phyloP scores from a whole-genome alignment of 2,888 invertebrate genomes.

The Meteorus colon region DNA sequence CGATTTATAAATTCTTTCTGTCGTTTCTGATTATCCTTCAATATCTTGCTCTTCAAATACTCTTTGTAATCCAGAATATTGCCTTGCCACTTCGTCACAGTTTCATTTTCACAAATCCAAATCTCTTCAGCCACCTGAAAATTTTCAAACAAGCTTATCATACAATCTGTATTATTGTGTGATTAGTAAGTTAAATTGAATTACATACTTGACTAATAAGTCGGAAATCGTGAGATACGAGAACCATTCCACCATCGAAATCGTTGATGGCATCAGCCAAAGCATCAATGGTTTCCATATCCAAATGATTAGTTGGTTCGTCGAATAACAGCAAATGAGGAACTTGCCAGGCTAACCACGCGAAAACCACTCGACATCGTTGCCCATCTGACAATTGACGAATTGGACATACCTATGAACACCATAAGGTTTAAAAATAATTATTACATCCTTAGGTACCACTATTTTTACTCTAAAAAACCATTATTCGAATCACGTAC shows the following conservation, averaged over 20 bases:
- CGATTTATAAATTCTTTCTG: slow-evolving; percentile 64
- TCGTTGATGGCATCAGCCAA: slow-evolving; percentile 98
- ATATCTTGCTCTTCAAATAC: slow-evolving; percentile 90
- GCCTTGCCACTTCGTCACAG: slow-evolving; percentile 97
- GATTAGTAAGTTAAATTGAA: slow-evolving; percentile 15
- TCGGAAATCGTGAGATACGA: slow-evolving; percentile 99
- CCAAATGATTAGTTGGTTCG: slow-evolving; percentile 95
- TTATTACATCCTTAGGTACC: not conserved
- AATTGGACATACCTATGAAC: slow-evolving; percentile 88
- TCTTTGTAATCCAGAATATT: slow-evolving; percentile 97
- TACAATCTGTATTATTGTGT: slow-evolving; percentile 4
- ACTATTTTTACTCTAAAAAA: no score
- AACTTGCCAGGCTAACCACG: slow-evolving; percentile 98
- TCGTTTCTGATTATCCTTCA: slow-evolving; percentile 78
- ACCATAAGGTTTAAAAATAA: slow-evolving; percentile 16
- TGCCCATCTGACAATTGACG: slow-evolving; percentile 97
- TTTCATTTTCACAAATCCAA: slow-evolving; percentile 98
- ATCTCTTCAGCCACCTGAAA: slow-evolving; percentile 97
- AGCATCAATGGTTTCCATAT: slow-evolving; percentile 99
- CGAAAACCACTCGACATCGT: slow-evolving; percentile 98
- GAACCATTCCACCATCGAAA: slow-evolving; percentile 98
- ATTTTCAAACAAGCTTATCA: slow-evolving; percentile 20
- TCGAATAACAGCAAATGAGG: slow-evolving; percentile 93
- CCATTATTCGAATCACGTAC: slow-evolving; percentile 71
- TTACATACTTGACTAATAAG: slow-evolving; percentile 93